Base-by-base conservation (phyloP, 2,797 vertebrate genomes). In the Diglossa cyanea region DNA sequence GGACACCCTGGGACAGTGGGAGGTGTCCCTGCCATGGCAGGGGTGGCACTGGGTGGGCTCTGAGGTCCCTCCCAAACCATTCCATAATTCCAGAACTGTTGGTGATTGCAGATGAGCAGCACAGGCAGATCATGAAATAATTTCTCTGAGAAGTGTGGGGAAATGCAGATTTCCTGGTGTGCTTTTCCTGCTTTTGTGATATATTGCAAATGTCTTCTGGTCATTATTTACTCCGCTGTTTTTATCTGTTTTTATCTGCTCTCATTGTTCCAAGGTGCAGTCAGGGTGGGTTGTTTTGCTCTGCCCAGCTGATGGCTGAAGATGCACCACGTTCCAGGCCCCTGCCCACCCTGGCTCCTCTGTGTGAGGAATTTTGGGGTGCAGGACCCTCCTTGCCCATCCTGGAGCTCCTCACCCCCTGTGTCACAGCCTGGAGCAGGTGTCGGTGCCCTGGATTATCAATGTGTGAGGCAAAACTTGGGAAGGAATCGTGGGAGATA, bases 11-110 rank as follows among this genome's bases (percentile, higher is more conserved):
- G 68, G 60, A 5, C 4, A 47, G 23, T 8, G 68, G 50, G 0
- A 63, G 58, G 50, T 24, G 50, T 65, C 51, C 31, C 35, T 74
- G 70, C 42, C 24, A 8, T 21, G 60, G 51, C 31, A 25, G 50
- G 25, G 30, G 10, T 39, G 40, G 72, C 0, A 47, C 9, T 8
- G 1, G 40, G 1, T 17, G 30, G 0, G 1, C 4, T 30, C 11
- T 39, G 0, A 7, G 5, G 9, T 10, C 45, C 44, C 9, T 54
- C 20, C 40, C 54, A 40, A 40, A 7, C 8, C 25, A 40, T 35
- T 48, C 42, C 2, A 2, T 23, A 42, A 10, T 62, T 50, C 48
- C 14, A 13, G 20, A 55, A 40, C 3, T 13, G 14, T 51, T 21
- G 26, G 45, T 5, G 31, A 15, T 4, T 19, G 44, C 11, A 26